phyloP scores from a whole-genome alignment of 2,797 vertebrate species.

The Hoplostethus mediterraneus region DNA sequence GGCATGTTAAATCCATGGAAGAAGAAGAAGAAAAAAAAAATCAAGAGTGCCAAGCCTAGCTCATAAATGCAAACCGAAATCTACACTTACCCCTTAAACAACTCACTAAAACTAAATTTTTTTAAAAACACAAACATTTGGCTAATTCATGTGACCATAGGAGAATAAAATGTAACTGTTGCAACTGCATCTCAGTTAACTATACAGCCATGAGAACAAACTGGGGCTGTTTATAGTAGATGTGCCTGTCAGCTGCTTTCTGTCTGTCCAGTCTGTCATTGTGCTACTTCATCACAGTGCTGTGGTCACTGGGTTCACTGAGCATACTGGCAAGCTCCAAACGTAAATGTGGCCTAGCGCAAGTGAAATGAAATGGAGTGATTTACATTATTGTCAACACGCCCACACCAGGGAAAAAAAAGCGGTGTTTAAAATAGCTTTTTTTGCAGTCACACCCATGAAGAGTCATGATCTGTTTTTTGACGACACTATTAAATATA shows the following conservation, averaged over 20 bases:
- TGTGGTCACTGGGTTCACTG: conserved; percentile 42
- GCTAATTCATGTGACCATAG: conserved; percentile 43
- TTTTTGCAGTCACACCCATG: neutral
- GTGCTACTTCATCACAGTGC: conserved; percentile 48
- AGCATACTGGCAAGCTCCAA: conserved; percentile 24
- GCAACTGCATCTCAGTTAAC: conserved; percentile 20
- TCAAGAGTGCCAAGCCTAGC: neutral
- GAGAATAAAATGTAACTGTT: conserved; percentile 41
- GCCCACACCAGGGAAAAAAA: neutral
- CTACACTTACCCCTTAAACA: neutral
- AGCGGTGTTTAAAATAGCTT: neutral
- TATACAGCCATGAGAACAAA: conserved; percentile 39
- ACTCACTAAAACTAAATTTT: too few species aligned
- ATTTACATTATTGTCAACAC: conserved; percentile 21
- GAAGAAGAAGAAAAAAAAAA: conserved; percentile 36
- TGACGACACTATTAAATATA: neutral
- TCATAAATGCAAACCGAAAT: conserved; percentile 3
- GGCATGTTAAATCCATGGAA: conserved; percentile 23
- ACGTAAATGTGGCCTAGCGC: conserved; percentile 10
- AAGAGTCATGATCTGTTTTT: neutral
- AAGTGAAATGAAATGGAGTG: neutral
- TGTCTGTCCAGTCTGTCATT: conserved; percentile 25
- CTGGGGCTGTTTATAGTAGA: conserved; percentile 21
- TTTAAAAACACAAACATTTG: conserved; percentile 17
- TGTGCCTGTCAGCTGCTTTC: conserved; percentile 41